Conservation (phyloP, 2,888 invertebrate genomes). For the Azorinus chamasolen region DNA sequence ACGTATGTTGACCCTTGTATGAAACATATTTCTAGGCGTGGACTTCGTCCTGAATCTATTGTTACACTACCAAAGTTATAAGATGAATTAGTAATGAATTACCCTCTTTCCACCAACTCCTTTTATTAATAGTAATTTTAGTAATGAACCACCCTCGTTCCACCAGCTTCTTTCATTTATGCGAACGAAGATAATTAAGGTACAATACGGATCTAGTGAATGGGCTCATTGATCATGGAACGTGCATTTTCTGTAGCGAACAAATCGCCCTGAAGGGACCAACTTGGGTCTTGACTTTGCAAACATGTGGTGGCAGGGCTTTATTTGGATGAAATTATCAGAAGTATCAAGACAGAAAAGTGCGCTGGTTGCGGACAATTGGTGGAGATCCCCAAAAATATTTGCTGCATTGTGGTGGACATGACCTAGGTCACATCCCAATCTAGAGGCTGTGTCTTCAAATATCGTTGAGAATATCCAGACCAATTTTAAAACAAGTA, state of each 20-base stretch:
- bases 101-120: background rate
- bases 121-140: too few species aligned
- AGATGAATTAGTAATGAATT: background rate
- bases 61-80: background rate
- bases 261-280: background rate
- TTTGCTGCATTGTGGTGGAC: conserved; percentile 25
- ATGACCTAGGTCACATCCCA: background rate
- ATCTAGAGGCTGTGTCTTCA: background rate
- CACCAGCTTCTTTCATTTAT: too few species aligned
- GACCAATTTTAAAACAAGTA: background rate
- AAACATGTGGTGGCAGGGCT: conserved; percentile 27
- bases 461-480: background rate
- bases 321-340: conserved; percentile 4
- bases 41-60: conserved; percentile 2
- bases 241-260: background rate
- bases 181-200: background rate
- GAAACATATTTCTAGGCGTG: too few species aligned
- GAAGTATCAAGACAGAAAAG: background rate
- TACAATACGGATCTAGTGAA: background rate
- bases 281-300: background rate
- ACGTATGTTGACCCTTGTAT: too few species aligned
- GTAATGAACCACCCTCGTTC: too few species aligned
- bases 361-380: background rate
- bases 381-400: conserved; percentile 3
- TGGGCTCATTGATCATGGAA: conserved; percentile 4